Evolutionary conservation across 2,113 vertebrate genomes (phyloP).

Genomic region (Lampris megalopsis): DNA sequence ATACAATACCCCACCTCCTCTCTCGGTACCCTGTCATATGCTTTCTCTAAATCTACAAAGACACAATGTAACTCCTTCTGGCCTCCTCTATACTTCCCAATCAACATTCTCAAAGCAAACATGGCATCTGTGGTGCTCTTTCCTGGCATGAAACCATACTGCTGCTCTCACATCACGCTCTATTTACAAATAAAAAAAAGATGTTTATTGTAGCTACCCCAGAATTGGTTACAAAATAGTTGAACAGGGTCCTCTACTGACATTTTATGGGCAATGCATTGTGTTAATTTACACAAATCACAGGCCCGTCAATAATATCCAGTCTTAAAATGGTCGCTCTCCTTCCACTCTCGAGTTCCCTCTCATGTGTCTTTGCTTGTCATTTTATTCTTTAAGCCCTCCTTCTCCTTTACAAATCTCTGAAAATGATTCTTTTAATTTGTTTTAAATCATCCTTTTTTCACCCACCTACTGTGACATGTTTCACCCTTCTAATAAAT

Average conservation of each 20-base stretch:
- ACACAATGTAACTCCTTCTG: no score
- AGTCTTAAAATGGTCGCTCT: no score
- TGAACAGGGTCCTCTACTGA: conserved; percentile 43
- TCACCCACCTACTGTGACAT: neutral
- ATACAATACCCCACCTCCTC: no score
- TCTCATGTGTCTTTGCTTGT: neutral
- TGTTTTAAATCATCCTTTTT: neutral
- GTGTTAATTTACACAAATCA: neutral
- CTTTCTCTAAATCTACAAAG: no score
- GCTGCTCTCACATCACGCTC: no score
- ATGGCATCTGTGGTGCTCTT: no score
- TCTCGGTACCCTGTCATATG: no score
- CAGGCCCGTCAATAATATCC: no score
- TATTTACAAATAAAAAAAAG: neutral
- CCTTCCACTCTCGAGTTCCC: neutral
- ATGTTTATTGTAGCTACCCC: neutral
- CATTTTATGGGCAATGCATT: neutral
- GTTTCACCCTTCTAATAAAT: neutral
- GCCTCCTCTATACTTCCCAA: no score
- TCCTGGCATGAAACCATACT: no score
- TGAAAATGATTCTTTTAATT: neutral
- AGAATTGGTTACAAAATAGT: conserved; percentile 9
- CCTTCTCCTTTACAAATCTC: neutral
- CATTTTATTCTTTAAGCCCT: neutral
- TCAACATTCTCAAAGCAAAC: no score